Percentiles rank a stretch among this genome's conserved stretches.
These are phyloP conservation scores for Monopis laevigella DNA, from an alignment of 2,888 invertebrate genomes.

Conservation along the genomic window DNA sequence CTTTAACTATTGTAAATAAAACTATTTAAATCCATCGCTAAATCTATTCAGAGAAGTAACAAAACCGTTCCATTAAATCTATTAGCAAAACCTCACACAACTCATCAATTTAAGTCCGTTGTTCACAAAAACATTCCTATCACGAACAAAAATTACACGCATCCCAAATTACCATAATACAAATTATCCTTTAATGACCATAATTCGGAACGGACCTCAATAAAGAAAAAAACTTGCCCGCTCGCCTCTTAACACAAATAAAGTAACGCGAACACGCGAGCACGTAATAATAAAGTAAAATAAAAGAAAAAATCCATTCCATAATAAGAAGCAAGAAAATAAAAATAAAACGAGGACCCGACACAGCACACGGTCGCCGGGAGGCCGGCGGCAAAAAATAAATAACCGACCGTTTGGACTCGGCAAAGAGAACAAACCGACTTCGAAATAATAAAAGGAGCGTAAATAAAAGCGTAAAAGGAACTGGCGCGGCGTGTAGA, in stretches of 20 bases:
- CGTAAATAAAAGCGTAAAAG: slow-evolving; percentile 68
- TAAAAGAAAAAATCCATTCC: slow-evolving; percentile 43
- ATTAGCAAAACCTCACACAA: slow-evolving; percentile 6
- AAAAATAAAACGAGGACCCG: slow-evolving; percentile 58
- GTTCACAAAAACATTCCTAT: slow-evolving; percentile 51
- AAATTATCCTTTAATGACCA: slow-evolving; percentile 68
- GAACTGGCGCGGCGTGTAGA: slow-evolving; percentile 65
- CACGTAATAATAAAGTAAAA: slow-evolving; percentile 56
- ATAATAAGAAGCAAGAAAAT: slow-evolving; percentile 67
- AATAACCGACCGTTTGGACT: slow-evolving; percentile 58
- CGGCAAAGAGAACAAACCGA: slow-evolving; percentile 63
- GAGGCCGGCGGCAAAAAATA: slow-evolving; percentile 63
- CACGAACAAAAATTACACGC: slow-evolving; percentile 65
- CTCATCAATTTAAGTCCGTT: slow-evolving; percentile 41
- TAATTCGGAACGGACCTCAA: slow-evolving; percentile 62
- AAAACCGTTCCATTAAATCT: background rate
- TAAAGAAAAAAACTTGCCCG: slow-evolving; percentile 48
- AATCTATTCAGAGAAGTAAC: slow-evolving; percentile 2
- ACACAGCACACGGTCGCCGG: slow-evolving; percentile 67
- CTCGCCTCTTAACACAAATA: slow-evolving; percentile 65
- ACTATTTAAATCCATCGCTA: too few relatives aligned
- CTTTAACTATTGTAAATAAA: too few relatives aligned
- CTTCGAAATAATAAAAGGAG: slow-evolving; percentile 66
- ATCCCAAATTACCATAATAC: slow-evolving; percentile 65
- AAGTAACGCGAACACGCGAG: slow-evolving; percentile 61